phyloP scores from a whole-genome alignment of 2,113 vertebrate species.

The Ceuthmochares aereus region DNA sequence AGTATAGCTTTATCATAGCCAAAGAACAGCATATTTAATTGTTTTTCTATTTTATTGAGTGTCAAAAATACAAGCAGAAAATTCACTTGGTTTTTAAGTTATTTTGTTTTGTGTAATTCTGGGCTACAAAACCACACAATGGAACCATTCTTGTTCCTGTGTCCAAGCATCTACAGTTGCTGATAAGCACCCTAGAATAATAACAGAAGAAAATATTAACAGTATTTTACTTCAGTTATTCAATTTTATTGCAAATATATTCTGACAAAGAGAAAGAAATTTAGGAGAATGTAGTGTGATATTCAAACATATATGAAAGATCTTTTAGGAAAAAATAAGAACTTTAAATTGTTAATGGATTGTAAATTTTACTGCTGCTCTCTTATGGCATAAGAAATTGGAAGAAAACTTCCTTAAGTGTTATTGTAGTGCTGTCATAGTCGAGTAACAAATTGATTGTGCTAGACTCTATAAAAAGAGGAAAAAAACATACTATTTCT shows the following conservation, averaged over 20 bases:
- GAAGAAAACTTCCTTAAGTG: not conserved
- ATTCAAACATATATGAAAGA: not conserved
- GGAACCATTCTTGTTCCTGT: not conserved
- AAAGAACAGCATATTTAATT: not conserved
- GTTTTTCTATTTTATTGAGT: not conserved
- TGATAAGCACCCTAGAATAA: not conserved
- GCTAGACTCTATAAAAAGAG: not conserved
- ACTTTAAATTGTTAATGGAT: not conserved
- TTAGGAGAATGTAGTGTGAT: not conserved
- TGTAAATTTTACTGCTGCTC: not conserved
- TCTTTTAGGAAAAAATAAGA: not conserved
- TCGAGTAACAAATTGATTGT: not conserved
- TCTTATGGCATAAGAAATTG: not conserved
- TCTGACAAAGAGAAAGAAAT: not conserved
- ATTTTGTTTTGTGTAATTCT: not conserved
- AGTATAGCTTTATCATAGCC: conserved; percentile 6
- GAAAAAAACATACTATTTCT: not conserved
- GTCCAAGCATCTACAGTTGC: not conserved
- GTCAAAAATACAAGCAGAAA: not conserved
- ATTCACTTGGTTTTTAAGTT: not conserved
- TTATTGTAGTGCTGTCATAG: not conserved
- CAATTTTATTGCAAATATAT: not conserved
- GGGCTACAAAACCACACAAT: not conserved
- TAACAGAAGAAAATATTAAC: not conserved
- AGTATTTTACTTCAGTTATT: not conserved